These are phyloP conservation scores for Ophonus ardosiacus DNA, from an alignment of 2,888 invertebrate species.

Conservation along the genomic window DNA sequence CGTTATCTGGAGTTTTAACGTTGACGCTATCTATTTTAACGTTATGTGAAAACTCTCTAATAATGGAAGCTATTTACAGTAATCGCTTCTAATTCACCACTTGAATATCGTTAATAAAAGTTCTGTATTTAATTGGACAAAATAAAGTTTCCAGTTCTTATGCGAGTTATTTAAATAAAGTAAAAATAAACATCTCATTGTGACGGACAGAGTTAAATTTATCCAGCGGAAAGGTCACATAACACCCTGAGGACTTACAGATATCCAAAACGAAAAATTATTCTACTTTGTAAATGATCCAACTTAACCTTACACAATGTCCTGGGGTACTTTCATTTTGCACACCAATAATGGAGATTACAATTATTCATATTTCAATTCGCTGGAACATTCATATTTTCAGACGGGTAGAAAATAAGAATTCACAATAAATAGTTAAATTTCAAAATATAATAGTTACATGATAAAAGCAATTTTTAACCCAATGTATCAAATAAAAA, in stretches of 20 bases:
- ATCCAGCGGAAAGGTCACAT: neutral
- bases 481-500: too few relatives aligned
- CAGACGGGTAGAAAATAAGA: too few relatives aligned
- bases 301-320: neutral
- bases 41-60: too few relatives aligned
- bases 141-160: neutral
- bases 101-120: neutral
- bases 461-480: too few relatives aligned
- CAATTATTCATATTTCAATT: too few relatives aligned
- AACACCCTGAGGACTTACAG: neutral
- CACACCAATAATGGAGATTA: neutral
- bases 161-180: neutral
- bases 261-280: neutral
- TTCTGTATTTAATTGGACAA: neutral
- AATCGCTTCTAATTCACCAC: neutral
- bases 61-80: too few relatives aligned
- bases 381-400: too few relatives aligned
- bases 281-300: neutral
- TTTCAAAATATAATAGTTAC: too few relatives aligned
- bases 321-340: neutral
- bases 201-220: neutral
- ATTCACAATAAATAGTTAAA: too few relatives aligned
- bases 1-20: too few relatives aligned
- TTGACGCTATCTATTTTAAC: too few relatives aligned
- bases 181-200: neutral